Base-by-base conservation (phyloP, 2,797 vertebrate species). In the Eulemur coronatus region DNA sequence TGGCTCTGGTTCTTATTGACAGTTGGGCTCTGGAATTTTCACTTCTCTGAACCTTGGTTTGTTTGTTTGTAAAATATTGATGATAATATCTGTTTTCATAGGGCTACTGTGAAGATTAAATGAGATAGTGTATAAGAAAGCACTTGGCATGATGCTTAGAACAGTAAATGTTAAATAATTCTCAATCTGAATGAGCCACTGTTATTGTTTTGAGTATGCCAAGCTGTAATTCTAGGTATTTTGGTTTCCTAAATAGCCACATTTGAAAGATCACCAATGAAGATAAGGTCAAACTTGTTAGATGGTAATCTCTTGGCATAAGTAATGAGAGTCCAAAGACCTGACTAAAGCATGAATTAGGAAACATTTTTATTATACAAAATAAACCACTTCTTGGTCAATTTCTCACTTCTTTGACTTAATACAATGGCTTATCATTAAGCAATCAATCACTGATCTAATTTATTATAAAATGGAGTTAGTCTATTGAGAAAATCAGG, bases 331-430 rank as follows among this genome's bases (percentile, higher is more conserved):
- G 24, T 30, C 17, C 63, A 75, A 76, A 84, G 81, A 84, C 33
- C 20, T 38, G 22, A 96, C 50, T 43, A 38, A 70, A 67, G 28
- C 22, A 41, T 41, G 28, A 67, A 79, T 93, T 84, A 93, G 76
- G 41, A 43, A 76, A 46, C n/a, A 46, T 80, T 67, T 75, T 18
- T 73, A 67, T 84, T 33, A 78, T 43, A 35, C 22, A 84, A 84
- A 87, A 76, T 59, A n/a, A 95, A 67, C 14, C n/a, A 7, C 79
- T 94, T 57, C 63, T 94, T 79, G 63, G 70, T 38, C 22, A 84
- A n/a, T 84, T 87, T 91, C 55, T 84, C 78, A 84, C 30, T 78
- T 94, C n/a, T 67, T 52, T 88, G 48, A 88, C 88, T 91, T 78
- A 65, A 67, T 43, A 48, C 41, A 87, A 84, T 52, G 22, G 41